Base-by-base conservation (phyloP, 1,140 invertebrate genomes). In the Bacillus rossius region DNA sequence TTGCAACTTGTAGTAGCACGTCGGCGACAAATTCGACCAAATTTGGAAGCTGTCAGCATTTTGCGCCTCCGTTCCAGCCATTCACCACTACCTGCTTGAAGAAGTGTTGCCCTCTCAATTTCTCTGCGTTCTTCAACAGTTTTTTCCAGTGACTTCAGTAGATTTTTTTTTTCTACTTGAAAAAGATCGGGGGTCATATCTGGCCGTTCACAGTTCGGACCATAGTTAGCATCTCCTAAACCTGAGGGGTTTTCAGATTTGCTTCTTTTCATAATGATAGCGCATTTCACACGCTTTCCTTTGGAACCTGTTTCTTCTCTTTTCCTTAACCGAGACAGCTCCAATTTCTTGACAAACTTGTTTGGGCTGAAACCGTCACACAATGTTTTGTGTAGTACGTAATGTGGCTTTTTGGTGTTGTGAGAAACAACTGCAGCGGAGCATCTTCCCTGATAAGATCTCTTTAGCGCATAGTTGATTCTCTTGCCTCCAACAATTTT, bases 41-140 rank as follows among this genome's bases (percentile, higher is more conserved):
- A 74, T 59, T 72, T 70, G 0, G 69, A 73, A 22, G 70, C 68
- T 2, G 72, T 76, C 8, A 73, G 37, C 16, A 71, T 59, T 23
- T 66, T 58, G 54, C 53, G 48, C 20, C 69, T 59, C 22, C 68
- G 49, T 19, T 59, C 59, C 20, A 60, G 53, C 71, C 73, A 74
- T 38, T 68, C 61, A n/a, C 57, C 57, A 17, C 55, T 63, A 8
- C 56, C 40, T 25, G 57, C 53, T 63, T 73, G 70, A 13, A 63
- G 26, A 38, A 63, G 42, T 19, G 67, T 74, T 17, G 58, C 37
- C 49, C 43, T 42, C 57, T 69, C 62, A 38, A 72, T 42, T 29
- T 1, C n/a, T 50, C 68, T 25, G 41, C 43, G 54, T 55, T 67
- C 53, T 53, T 52, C 38, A 17, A 38, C 25, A 8, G 40, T 62